Evolutionary conservation across 2,113 vertebrate genomes (phyloP).

Genomic region (Peromyscus leucopus): DNA sequence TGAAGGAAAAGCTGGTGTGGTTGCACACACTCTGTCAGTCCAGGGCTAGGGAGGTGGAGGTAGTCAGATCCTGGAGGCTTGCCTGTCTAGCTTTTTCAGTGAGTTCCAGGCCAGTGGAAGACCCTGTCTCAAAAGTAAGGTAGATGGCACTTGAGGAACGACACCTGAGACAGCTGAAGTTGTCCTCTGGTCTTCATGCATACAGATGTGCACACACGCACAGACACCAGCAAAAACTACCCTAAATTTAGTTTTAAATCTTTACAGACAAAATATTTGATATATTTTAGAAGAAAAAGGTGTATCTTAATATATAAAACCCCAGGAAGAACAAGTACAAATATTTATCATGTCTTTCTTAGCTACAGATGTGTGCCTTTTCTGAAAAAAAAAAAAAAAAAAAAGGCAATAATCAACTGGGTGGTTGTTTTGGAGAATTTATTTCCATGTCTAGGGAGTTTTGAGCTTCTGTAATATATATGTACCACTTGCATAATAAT

Average conservation of each 20-base stretch:
- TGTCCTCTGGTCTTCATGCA: not conserved
- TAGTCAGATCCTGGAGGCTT: not conserved
- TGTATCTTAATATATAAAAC: not conserved
- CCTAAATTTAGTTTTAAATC: not conserved
- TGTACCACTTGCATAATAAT: not conserved
- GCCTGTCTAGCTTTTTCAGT: not conserved
- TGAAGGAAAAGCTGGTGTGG: not conserved
- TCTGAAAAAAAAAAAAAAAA: not conserved
- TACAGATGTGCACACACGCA: not conserved
- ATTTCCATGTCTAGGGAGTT: not conserved
- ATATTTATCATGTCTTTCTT: conserved; percentile 6
- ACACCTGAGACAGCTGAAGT: not conserved
- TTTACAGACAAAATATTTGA: conserved; percentile 43
- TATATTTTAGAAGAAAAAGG: not conserved
- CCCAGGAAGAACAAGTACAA: not conserved
- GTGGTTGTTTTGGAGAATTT: not conserved
- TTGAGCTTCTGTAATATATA: conserved; percentile 16
- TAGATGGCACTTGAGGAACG: not conserved
- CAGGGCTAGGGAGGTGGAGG: not conserved
- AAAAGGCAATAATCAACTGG: not conserved
- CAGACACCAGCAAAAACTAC: not conserved
- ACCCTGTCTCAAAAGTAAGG: not conserved
- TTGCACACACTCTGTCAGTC: not conserved
- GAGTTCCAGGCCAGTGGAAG: not conserved
- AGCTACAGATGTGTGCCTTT: not conserved